phyloP scores from a whole-genome alignment of 1,140 invertebrate genomes.

The Calycopis cecrops region DNA sequence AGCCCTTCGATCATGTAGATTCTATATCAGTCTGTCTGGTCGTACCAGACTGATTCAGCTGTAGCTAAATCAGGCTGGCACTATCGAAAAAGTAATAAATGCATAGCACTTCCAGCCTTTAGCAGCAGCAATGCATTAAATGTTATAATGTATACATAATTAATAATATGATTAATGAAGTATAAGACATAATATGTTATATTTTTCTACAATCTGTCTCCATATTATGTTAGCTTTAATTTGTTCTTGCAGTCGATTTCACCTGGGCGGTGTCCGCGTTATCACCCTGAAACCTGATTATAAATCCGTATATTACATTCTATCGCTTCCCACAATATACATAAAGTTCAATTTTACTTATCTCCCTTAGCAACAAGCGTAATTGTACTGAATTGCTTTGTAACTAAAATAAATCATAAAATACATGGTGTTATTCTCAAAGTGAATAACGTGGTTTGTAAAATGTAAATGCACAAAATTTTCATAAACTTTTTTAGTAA shows the following conservation, averaged over 20 bases:
- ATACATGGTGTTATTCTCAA: too few relatives aligned
- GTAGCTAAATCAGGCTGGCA: too few relatives aligned
- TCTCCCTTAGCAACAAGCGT: background rate
- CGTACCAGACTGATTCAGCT: too few relatives aligned
- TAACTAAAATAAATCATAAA: slow-evolving; percentile 7
- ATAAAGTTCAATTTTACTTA: slow-evolving; percentile 17
- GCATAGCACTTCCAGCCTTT: too few relatives aligned
- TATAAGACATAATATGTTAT: too few relatives aligned
- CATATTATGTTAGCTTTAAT: slow-evolving; percentile 18
- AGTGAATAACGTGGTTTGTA: too few relatives aligned
- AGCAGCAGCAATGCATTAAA: too few relatives aligned
- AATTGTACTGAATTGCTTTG: slow-evolving; percentile 4
- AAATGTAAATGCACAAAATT: too few relatives aligned
- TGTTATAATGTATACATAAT: background rate
- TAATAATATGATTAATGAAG: background rate
- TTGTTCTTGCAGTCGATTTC: slow-evolving; percentile 26
- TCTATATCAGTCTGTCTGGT: too few relatives aligned
- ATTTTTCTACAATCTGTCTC: slow-evolving; percentile 12
- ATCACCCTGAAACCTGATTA: slow-evolving; percentile 23
- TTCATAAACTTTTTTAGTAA: too few relatives aligned
- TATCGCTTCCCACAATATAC: background rate
- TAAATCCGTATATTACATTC: slow-evolving; percentile 2
- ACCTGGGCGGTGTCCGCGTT: slow-evolving; percentile 23
- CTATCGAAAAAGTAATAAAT: too few relatives aligned
- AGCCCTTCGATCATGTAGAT: too few relatives aligned